Conservation (phyloP, 2,113 vertebrate genomes). For the Odocoileus virginianus region DNA sequence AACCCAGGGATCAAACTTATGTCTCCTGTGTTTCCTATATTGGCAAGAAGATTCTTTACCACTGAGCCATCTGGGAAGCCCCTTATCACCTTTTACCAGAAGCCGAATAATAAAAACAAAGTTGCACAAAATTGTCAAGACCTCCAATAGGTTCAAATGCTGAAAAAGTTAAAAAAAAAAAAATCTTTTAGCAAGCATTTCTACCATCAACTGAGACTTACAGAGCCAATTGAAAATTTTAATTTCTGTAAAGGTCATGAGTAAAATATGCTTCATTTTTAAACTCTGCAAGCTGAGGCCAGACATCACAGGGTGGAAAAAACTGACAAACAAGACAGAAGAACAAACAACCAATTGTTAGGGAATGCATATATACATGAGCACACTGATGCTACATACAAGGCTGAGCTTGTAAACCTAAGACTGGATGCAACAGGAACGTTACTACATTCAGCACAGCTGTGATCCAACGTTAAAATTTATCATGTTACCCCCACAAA, state of each 20-base stretch:
- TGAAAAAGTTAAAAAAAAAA: not conserved
- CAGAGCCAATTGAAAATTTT: not conserved
- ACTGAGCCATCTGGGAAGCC: not conserved
- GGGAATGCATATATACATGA: not conserved
- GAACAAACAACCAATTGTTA: not conserved
- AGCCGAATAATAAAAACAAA: not conserved
- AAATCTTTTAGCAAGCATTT: not conserved
- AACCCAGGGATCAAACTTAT: not conserved
- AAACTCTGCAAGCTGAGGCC: slow-evolving; percentile 16
- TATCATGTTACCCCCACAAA: not conserved
- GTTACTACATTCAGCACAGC: not conserved
- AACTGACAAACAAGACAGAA: not conserved
- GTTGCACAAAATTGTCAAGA: not conserved
- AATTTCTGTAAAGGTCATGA: slow-evolving; percentile 32
- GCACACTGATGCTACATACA: not conserved
- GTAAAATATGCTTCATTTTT: slow-evolving; percentile 27
- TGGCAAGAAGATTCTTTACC: not conserved
- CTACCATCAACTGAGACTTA: not conserved
- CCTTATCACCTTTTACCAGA: not conserved
- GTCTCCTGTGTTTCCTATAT: not conserved
- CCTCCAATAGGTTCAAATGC: not conserved
- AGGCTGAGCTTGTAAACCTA: not conserved
- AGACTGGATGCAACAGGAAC: not conserved
- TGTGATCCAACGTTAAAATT: not conserved
- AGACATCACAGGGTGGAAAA: not conserved